Evolutionary conservation across 2,888 invertebrate genomes (phyloP).

Genomic region (Sceliomorpha sp.): DNA sequence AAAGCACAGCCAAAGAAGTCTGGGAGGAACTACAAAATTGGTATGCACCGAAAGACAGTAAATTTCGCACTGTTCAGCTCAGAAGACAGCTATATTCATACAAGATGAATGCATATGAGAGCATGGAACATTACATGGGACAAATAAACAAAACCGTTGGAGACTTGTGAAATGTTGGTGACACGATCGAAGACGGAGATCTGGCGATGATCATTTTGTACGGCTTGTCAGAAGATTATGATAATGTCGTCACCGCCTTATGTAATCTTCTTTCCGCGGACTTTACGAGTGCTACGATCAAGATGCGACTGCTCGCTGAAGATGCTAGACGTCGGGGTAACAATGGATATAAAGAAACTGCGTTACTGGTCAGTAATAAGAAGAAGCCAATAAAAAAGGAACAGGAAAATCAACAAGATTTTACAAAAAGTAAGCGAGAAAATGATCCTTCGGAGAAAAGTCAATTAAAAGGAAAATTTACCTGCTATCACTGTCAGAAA

Average conservation of each 20-base stretch:
- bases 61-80: conserved; percentile 25
- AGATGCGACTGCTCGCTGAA: conserved; percentile 26
- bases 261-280: conserved; percentile 17
- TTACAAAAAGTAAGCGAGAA: too few species aligned
- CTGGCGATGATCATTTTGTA: conserved; percentile 24
- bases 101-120: conserved; percentile 7
- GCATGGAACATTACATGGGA: conserved; percentile 17
- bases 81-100: conserved; percentile 12
- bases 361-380: conserved; percentile 1
- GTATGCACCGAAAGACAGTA: conserved; percentile 22
- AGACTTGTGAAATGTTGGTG: conserved; percentile 8
- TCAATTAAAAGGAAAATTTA: too few species aligned
- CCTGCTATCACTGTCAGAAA: background rate
- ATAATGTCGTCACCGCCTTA: conserved; percentile 16
- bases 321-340: conserved; percentile 18
- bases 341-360: conserved; percentile 3
- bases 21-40: conserved; percentile 30
- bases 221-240: conserved; percentile 20
- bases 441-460: too few species aligned
- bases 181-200: conserved; percentile 18
- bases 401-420: too few species aligned
- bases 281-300: conserved; percentile 15
- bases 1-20: conserved; percentile 17
- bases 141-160: conserved; percentile 20
- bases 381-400: too few species aligned